A percentile compares a stretch with the other conserved stretches of the same genome.
phyloP scores from a whole-genome alignment of 2,113 vertebrate genomes.

The Sebastes schlegelii region DNA sequence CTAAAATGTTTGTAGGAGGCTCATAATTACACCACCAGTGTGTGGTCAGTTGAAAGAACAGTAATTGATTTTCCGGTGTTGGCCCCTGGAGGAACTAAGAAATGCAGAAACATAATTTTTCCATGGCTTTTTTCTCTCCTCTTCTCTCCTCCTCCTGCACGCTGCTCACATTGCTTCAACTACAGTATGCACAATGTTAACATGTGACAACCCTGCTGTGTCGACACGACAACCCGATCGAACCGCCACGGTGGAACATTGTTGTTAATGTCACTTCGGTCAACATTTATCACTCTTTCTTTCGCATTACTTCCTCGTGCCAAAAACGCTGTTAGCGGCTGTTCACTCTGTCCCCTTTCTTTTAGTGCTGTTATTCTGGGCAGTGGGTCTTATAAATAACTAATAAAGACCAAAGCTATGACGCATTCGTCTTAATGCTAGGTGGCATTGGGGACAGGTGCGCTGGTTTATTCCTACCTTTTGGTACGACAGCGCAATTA shows the following conservation, averaged over 20 bases:
- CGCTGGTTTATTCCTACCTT: slow-evolving; percentile 58
- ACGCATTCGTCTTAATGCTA: slow-evolving; percentile 75
- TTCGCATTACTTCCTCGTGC: slow-evolving; percentile 11
- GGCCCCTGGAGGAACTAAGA: background rate
- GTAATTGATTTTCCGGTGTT: background rate
- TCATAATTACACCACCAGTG: background rate
- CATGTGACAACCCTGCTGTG: slow-evolving; percentile 14
- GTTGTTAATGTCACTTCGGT: slow-evolving; percentile 39
- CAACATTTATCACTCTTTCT: slow-evolving; percentile 47
- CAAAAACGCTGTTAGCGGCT: slow-evolving; percentile 18
- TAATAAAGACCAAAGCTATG: slow-evolving; percentile 72
- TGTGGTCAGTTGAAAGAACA: background rate
- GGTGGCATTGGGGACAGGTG: slow-evolving; percentile 75
- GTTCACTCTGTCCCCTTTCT: slow-evolving; percentile 30
- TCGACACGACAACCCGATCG: slow-evolving; percentile 29
- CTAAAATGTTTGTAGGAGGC: background rate
- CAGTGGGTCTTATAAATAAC: slow-evolving; percentile 75
- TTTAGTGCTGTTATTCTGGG: slow-evolving; percentile 76
- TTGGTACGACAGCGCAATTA: slow-evolving; percentile 68
- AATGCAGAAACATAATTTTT: background rate
- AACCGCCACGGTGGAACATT: background rate
- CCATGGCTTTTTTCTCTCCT: background rate
- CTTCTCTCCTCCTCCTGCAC: background rate
- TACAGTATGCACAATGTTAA: slow-evolving; percentile 14
- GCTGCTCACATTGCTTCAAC: background rate